phyloP scores from a whole-genome alignment of 2,113 vertebrate species.

The Corythornis vintsioides region DNA sequence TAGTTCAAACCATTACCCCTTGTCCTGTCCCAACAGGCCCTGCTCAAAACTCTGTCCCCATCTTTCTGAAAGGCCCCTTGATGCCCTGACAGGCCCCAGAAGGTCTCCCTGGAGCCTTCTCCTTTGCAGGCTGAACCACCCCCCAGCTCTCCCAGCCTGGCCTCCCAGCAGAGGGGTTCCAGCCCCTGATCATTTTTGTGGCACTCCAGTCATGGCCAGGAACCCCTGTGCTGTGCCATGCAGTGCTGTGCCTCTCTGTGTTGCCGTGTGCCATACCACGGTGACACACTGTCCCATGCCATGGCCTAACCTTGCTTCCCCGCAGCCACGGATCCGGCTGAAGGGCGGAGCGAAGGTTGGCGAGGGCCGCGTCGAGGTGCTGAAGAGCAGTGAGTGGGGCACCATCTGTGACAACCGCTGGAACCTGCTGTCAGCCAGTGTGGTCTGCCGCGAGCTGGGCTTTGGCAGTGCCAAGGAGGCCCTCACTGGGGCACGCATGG shows the following conservation, averaged over 20 bases:
- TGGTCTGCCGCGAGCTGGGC: conserved; percentile 95
- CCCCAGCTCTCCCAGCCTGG: no score
- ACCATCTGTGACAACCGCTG: conserved; percentile 94
- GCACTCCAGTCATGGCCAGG: background rate
- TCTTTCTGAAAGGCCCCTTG: no score
- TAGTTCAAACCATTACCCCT: no score
- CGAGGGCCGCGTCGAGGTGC: conserved; percentile 93
- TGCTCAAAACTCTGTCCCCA: no score
- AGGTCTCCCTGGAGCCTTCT: no score
- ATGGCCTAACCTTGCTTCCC: background rate
- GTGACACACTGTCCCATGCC: fast-evolving
- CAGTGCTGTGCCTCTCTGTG: no score
- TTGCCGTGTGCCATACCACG: fast-evolving
- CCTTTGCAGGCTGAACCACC: no score
- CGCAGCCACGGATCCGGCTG: conserved; percentile 81
- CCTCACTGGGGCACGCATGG: conserved; percentile 91
- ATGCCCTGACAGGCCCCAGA: no score
- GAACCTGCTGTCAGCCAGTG: conserved; percentile 90
- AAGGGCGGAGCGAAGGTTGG: conserved; percentile 86
- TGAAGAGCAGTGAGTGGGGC: conserved; percentile 89
- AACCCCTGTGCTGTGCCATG: background rate
- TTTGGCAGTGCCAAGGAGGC: conserved; percentile 95
- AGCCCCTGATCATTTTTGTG: no score
- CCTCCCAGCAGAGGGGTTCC: no score
- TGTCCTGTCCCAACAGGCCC: no score